phyloP scores from a whole-genome alignment of 1,140 invertebrate species.

The Lanistes nyassanus region DNA sequence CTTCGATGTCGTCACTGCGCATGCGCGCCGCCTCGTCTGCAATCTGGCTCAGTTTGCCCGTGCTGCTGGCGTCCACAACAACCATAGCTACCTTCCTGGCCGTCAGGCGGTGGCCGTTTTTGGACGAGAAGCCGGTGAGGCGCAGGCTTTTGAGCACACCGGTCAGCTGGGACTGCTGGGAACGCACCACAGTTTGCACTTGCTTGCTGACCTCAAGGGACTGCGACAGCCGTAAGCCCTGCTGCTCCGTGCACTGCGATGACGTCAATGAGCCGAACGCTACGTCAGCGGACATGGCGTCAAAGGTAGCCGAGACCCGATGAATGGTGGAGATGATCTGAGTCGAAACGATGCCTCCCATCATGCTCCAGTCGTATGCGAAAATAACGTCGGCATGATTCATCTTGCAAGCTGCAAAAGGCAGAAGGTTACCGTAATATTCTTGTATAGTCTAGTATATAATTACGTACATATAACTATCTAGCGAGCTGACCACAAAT shows the following conservation, averaged over 20 bases:
- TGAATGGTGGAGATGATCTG: slow-evolving; percentile 21
- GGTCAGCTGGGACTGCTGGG: neutral
- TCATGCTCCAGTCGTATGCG: slow-evolving; percentile 17
- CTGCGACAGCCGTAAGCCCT: neutral
- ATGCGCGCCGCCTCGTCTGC: slow-evolving; percentile 11
- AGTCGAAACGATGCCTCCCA: slow-evolving; percentile 6
- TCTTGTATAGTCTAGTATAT: no score
- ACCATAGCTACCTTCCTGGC: slow-evolving; percentile 8
- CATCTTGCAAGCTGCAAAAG: slow-evolving; percentile 8
- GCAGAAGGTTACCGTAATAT: neutral
- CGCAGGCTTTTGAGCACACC: slow-evolving; percentile 6
- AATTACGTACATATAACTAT: no score
- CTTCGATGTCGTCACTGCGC: slow-evolving; percentile 18
- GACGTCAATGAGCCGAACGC: slow-evolving; percentile 14
- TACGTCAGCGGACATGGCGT: neutral
- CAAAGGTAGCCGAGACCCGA: slow-evolving; percentile 10
- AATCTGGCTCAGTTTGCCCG: slow-evolving; percentile 13
- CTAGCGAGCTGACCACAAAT: no score
- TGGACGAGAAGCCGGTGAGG: slow-evolving; percentile 1
- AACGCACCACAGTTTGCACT: neutral
- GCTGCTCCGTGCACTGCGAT: neutral
- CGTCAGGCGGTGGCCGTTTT: slow-evolving; percentile 16
- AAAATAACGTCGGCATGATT: slow-evolving; percentile 18
- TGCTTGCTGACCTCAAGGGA: slow-evolving; percentile 8
- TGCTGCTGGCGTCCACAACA: slow-evolving; percentile 11